Evolutionary conservation across 2,113 vertebrate genomes (phyloP), one percentile per base, ranked within the genome.

Genomic region (Etheostoma spectabile): DNA sequence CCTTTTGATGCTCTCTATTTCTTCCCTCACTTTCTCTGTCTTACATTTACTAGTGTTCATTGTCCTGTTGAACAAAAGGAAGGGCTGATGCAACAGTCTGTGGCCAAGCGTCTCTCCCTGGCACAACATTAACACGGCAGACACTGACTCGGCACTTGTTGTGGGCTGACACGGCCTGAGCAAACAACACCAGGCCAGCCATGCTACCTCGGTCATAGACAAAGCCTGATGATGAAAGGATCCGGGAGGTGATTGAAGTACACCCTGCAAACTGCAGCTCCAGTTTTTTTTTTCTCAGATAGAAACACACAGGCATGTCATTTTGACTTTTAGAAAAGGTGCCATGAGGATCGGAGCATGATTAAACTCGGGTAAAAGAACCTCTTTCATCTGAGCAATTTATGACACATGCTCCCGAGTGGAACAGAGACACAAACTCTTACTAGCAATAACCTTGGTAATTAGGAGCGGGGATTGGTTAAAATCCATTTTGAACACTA

Each of bases 41-140:
- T 86, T 79, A 65, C 52, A 8, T 80, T 87, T 66, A 65, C 68
- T 5, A 66, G 62, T 59, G 38, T 74, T 84, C 83, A 90, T 90
- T 89, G 84, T 92, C 73, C 86, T 84, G 74, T 78, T 84, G 80
- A 79, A 92, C 89, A 94, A 89, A 87, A 76, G 69, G 67, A 86
- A 89, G 51, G 77, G 85, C 85, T 91, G 90, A 93, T 79, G 88
- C 88, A 86, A 89, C 68, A 82, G 87, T 88, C 85, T 82, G 60
- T 49, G 79, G 68, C 78, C 82, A 79, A 66, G 63, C 74, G 4
- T 83, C 80, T 89, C 86, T 88, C 52, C 69, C 35, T 80, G 83
- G 85, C 78, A 84, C 74, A 80, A 80, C 71, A 85, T 79, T 82
- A 84, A 83, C 81, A 90, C 78, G 77, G 69, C 80, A 77, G 75